A percentile compares a stretch with the other conserved stretches of the same genome.
Conservation (phyloP, 2,113 vertebrate species). For the Dicrurus megarhynchus region DNA sequence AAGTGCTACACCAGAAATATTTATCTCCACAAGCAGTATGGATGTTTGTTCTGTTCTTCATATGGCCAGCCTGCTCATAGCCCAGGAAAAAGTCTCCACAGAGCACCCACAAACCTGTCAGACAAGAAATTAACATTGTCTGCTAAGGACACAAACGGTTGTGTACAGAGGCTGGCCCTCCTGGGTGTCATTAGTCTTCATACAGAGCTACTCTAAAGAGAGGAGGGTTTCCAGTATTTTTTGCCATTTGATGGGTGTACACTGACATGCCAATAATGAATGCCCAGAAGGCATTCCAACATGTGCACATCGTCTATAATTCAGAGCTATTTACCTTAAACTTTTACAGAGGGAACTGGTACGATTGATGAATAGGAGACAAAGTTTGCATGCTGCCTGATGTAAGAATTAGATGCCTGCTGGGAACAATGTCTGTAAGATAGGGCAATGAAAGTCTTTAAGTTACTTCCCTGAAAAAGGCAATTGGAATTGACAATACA, state of each 20-base stretch:
- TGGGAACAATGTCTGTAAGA: not conserved
- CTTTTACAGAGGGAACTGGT: not conserved
- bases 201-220: not conserved
- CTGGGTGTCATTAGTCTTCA: not conserved
- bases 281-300: not conserved
- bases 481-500: not conserved
- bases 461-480: not conserved
- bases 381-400: not conserved
- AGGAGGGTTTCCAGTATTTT: not conserved
- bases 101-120: not conserved
- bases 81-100: not conserved
- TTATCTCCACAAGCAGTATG: not conserved
- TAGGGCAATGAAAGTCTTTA: not conserved
- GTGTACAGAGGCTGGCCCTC: not conserved
- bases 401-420: not conserved
- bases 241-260: not conserved
- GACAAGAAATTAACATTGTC: not conserved
- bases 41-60: not conserved
- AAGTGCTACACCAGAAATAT: not conserved
- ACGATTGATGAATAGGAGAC: not conserved
- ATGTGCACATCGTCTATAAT: not conserved
- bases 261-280: not conserved
- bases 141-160: not conserved
- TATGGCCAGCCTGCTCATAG: not conserved
- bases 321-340: not conserved